phyloP scores from a whole-genome alignment of 2,888 invertebrate genomes.

The Temnothorax ravouxi region DNA sequence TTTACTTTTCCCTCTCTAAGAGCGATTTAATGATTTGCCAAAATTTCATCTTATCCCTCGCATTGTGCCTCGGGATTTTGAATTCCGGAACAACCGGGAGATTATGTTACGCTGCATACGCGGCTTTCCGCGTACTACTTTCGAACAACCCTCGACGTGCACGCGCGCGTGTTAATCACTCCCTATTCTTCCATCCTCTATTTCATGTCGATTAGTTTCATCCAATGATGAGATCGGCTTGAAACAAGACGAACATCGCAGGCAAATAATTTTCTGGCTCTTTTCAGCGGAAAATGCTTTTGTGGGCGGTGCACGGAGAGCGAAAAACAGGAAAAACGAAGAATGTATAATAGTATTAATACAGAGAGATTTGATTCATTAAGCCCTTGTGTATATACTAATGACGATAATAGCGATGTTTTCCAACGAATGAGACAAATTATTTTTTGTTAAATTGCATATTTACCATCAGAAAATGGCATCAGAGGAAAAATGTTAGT shows the following conservation, averaged over 20 bases:
- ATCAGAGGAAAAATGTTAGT: not conserved
- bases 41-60: constrained; percentile 13
- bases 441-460: not conserved
- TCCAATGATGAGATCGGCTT: constrained; percentile 70
- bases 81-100: constrained; percentile 63
- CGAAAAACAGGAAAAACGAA: not conserved
- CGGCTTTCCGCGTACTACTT: constrained; percentile 56
- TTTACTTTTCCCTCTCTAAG: not conserved
- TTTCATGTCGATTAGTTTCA: constrained; percentile 59
- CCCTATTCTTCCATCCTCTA: constrained; percentile 34
- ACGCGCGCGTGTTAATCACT: constrained; percentile 24
- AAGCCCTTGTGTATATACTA: not conserved
- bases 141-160: constrained; percentile 10
- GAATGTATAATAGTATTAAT: constrained; percentile 11
- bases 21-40: not conserved
- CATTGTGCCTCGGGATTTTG: constrained; percentile 56
- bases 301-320: not conserved
- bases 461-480: not conserved
- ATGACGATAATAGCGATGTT: constrained; percentile 10
- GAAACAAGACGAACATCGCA: constrained; percentile 48
- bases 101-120: constrained; percentile 67
- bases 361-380: constrained; percentile 1
- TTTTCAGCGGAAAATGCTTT: constrained; percentile 60
- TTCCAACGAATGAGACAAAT: constrained; percentile 9
- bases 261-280: constrained; percentile 67